These are phyloP conservation scores for Holacanthella duospinosa DNA, from an alignment of 2,888 invertebrate species.

Conservation along the genomic window DNA sequence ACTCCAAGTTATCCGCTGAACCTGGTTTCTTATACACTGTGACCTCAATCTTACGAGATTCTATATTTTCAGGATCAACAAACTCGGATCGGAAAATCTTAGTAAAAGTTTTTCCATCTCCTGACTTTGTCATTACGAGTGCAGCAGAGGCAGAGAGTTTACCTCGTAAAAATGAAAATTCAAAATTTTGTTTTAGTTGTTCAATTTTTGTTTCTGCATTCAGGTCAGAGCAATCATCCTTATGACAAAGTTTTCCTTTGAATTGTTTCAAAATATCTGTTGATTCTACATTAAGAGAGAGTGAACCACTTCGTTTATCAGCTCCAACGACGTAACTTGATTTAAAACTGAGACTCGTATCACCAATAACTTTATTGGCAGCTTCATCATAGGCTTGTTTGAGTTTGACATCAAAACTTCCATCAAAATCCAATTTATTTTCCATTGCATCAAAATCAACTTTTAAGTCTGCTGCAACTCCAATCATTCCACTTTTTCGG, in stretches of 20 bases:
- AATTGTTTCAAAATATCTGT: background rate
- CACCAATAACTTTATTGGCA: too few relatives aligned
- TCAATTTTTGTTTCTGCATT: background rate
- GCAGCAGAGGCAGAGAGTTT: background rate
- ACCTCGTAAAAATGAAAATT: background rate
- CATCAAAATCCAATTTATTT: background rate
- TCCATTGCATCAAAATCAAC: background rate
- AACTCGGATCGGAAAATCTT: background rate
- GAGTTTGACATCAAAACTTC: background rate
- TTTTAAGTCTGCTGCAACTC: background rate
- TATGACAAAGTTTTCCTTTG: background rate
- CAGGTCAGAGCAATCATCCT: background rate
- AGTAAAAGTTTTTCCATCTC: background rate
- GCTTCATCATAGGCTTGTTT: too few relatives aligned
- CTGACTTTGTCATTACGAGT: background rate
- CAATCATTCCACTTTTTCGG: background rate
- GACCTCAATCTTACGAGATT: background rate
- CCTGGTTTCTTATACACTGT: background rate
- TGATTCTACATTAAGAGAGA: background rate
- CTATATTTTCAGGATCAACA: background rate
- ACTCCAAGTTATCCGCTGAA: background rate
- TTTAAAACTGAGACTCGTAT: background rate
- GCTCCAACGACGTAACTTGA: background rate
- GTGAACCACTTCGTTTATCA: background rate
- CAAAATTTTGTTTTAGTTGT: background rate